Percentiles rank a stretch among this genome's conserved stretches.
Conservation (phyloP, 2,888 invertebrate species). For the Ypsolopha sequella region DNA sequence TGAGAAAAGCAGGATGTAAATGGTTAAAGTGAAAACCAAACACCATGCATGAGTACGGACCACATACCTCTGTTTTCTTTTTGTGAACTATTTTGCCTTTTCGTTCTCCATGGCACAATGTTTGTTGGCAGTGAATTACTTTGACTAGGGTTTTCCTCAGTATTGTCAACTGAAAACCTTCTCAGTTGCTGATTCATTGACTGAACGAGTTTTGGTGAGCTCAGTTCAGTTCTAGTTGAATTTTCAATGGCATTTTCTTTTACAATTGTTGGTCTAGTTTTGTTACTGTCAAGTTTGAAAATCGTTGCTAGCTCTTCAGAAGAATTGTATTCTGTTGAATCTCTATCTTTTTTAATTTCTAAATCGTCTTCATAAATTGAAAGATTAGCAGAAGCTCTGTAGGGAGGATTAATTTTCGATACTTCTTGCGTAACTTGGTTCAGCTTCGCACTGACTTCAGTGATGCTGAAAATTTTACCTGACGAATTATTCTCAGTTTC, state of each 20-base stretch:
- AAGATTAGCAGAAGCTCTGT: slow-evolving; percentile 47
- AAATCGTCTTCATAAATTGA: slow-evolving; percentile 60
- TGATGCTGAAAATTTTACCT: slow-evolving; percentile 26
- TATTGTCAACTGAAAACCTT: slow-evolving; percentile 49
- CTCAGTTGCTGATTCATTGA: slow-evolving; percentile 57
- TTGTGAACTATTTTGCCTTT: slow-evolving; percentile 59
- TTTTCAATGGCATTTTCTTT: slow-evolving; percentile 25
- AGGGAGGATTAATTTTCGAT: slow-evolving; percentile 25
- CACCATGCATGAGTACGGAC: slow-evolving; percentile 55
- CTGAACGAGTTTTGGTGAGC: slow-evolving; percentile 60
- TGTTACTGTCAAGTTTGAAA: slow-evolving; percentile 44
- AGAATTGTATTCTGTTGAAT: slow-evolving; percentile 73
- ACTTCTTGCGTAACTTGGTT: slow-evolving; percentile 34
- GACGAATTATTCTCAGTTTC: slow-evolving; percentile 13
- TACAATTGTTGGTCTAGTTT: slow-evolving; percentile 19
- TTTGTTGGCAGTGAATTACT: slow-evolving; percentile 56
- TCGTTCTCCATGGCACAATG: slow-evolving; percentile 61
- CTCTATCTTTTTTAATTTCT: slow-evolving; percentile 47
- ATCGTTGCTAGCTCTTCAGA: slow-evolving; percentile 75
- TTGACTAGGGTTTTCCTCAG: slow-evolving; percentile 56
- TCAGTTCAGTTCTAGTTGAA: slow-evolving; percentile 42
- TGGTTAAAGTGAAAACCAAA: slow-evolving; percentile 58
- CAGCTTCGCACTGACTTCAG: slow-evolving; percentile 42
- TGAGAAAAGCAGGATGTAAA: slow-evolving; percentile 43
- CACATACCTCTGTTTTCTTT: slow-evolving; percentile 65